Percentiles rank a stretch among this genome's conserved stretches.
These are phyloP conservation scores for Clivina fossor DNA, from an alignment of 2,888 invertebrate genomes.

Conservation along the genomic window DNA sequence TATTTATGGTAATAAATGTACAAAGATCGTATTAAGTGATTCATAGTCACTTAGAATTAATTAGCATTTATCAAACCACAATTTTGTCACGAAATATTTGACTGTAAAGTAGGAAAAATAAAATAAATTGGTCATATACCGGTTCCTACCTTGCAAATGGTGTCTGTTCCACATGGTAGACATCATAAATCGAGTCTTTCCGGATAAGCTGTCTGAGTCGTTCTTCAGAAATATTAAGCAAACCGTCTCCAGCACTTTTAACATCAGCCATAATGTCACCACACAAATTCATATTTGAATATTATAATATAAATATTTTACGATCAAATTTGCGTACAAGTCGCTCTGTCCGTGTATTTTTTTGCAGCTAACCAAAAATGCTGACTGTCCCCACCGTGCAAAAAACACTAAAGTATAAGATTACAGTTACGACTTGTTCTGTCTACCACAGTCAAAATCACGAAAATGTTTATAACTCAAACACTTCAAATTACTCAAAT, in stretches of 20 bases:
- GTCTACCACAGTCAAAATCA: constrained; percentile 15
- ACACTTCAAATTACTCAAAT: constrained; percentile 15
- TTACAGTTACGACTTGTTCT: constrained; percentile 8
- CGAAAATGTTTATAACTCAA: neutral
- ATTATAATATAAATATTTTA: neutral
- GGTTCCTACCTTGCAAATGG: constrained; percentile 84
- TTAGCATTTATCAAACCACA: no score
- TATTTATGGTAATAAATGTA: no score
- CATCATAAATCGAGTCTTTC: constrained; percentile 72
- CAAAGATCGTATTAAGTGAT: no score
- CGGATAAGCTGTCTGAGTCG: constrained; percentile 68
- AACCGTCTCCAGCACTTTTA: constrained; percentile 67
- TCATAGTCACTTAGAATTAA: no score
- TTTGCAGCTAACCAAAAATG: neutral
- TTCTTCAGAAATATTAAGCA: constrained; percentile 71
- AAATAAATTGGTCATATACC: neutral
- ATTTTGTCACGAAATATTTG: no score
- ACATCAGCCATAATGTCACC: constrained; percentile 60
- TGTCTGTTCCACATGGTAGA: constrained; percentile 79
- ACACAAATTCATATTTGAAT: constrained; percentile 51
- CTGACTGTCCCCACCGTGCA: neutral
- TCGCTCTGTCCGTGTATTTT: neutral
- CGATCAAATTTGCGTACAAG: constrained; percentile 2
- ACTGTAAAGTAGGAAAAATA: neutral
- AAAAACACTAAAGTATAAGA: constrained; percentile 11